Evolutionary conservation across 1,140 invertebrate species (phyloP), one percentile per base, ranked within the genome.

Genomic region (Bombyx mori): DNA sequence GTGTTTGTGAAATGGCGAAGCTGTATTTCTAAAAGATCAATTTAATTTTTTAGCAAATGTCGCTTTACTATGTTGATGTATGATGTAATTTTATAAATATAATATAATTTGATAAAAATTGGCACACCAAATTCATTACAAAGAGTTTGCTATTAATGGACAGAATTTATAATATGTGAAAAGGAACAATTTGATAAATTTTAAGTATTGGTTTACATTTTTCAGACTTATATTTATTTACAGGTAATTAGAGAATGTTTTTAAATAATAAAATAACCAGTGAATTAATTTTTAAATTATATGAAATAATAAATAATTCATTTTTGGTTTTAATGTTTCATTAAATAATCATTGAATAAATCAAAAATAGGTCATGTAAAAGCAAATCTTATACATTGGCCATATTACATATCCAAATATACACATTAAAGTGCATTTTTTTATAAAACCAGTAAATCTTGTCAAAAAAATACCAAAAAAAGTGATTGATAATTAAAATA

Each of bases 1-100:
- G 26, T 35, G 26, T 73, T 75, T 72, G 71, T 76, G 77, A 82
- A 82, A 82, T 85, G 82, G 82, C 82, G 78, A 85, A 82, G 75
- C 82, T 75, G 79, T 76, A 69, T 69, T 68, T 77, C 66, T 71
- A 73, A 67, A 57, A 45, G 50, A 68, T 64, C 55, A 68, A 64
- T 67, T 58, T 57, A 53, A 60, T 57, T 35, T 35, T 35, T 35
- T 35, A 35, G 26, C 26, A 2, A 35, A 3, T 35, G 2, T 35
- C 26, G 2, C 26, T 35, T 35, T 35, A 35, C 26, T 35, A 5
- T 35, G 26, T 35, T 67, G 54, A 58, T 47, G 65, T 65, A 73
- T 74, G 56, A 68, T 60, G 62, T 58, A 66, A 69, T 73, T 74
- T 75, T 75, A 54, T 72, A 73, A 63, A 54, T 69, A 49, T 56